A percentile compares a stretch with the other conserved stretches of the same genome.
Evolutionary conservation across 2,888 invertebrate species (phyloP).

Genomic region (Diarsia rubi): DNA sequence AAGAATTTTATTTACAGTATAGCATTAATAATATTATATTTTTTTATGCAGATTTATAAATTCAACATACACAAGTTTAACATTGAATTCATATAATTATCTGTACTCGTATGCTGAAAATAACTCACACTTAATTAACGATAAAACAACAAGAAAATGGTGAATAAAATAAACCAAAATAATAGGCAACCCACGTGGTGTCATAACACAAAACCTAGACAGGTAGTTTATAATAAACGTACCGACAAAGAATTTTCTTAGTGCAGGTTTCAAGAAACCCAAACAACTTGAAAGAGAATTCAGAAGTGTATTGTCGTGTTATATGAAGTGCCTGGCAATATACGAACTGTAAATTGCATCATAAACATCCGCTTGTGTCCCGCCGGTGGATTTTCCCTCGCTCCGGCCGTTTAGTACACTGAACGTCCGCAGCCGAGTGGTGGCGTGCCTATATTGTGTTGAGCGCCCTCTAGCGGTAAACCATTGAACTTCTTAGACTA

Average conservation of each 20-base stretch:
- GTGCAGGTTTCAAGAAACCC: constrained; percentile 70
- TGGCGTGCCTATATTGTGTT: constrained; percentile 68
- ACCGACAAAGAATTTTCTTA: constrained; percentile 52
- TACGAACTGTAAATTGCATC: constrained; percentile 88
- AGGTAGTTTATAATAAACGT: constrained; percentile 41
- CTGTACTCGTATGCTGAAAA: background rate
- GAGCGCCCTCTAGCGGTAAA: constrained; percentile 80
- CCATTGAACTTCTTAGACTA: constrained; percentile 75
- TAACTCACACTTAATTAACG: background rate
- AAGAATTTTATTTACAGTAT: background rate
- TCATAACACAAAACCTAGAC: constrained; percentile 15
- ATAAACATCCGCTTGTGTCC: constrained; percentile 84
- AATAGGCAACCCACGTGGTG: constrained; percentile 18
- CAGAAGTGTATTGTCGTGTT: constrained; percentile 83
- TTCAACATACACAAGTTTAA: background rate
- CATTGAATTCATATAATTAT: background rate
- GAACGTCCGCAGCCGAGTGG: constrained; percentile 63
- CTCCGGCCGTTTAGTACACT: constrained; percentile 69
- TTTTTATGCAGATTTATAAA: background rate
- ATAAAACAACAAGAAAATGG: background rate
- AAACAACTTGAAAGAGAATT: constrained; percentile 77
- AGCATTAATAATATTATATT: no score
- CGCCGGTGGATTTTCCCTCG: constrained; percentile 72
- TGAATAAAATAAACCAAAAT: constrained; percentile 1
- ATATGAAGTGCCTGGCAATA: constrained; percentile 86